Conservation (phyloP, 2,888 invertebrate species). For the Lasiommata megera region DNA sequence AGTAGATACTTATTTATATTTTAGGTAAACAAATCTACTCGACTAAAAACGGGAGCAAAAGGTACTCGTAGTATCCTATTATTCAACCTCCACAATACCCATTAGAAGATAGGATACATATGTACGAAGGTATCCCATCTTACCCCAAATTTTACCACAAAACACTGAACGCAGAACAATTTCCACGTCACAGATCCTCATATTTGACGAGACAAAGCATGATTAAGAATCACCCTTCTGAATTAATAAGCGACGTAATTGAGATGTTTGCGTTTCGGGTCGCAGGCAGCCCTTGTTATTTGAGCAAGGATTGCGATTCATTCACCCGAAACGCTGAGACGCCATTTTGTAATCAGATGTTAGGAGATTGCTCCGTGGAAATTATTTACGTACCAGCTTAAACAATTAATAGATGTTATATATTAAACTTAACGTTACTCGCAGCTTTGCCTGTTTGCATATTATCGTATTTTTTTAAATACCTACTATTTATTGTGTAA, state of each 20-base stretch:
- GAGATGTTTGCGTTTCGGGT: slow-evolving; percentile 66
- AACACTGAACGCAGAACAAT: slow-evolving; percentile 9
- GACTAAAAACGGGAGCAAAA: no score
- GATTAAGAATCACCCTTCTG: slow-evolving; percentile 58
- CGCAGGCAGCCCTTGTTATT: slow-evolving; percentile 50
- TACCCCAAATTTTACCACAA: background rate
- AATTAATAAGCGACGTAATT: slow-evolving; percentile 77
- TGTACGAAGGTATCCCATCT: background rate
- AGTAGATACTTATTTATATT: no score
- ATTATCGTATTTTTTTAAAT: no score
- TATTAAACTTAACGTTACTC: no score
- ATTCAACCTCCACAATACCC: no score
- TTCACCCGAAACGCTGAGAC: slow-evolving; percentile 70
- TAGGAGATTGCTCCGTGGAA: slow-evolving; percentile 26
- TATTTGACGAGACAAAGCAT: slow-evolving; percentile 37
- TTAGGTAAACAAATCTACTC: no score
- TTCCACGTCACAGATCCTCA: slow-evolving; percentile 24
- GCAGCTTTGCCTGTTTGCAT: no score
- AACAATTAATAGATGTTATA: background rate
- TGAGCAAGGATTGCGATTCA: slow-evolving; percentile 67
- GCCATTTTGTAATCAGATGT: slow-evolving; percentile 39
- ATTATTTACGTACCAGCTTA: slow-evolving; percentile 20
- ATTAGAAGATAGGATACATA: background rate
- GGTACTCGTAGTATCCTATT: no score
- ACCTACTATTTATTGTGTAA: no score